A percentile compares a stretch with the other conserved stretches of the same genome.
Evolutionary conservation across 2,888 invertebrate genomes (phyloP).

Genomic region (Volucella inanis): DNA sequence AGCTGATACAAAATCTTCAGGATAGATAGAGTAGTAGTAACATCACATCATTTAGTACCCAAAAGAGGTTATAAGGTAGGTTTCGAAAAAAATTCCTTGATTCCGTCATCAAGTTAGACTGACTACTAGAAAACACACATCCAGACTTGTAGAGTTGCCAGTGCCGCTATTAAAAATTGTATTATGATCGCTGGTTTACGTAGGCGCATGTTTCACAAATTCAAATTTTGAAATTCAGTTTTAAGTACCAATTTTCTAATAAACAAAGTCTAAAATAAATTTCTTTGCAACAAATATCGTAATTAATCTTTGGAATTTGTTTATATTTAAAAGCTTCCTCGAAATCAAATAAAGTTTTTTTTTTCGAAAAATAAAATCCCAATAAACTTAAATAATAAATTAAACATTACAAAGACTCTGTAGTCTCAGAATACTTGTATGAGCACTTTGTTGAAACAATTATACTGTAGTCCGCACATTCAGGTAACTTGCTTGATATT

Average conservation of each 20-base stretch:
- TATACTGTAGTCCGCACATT: slow-evolving; percentile 14
- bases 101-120: no score
- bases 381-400: slow-evolving; percentile 14
- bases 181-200: no score
- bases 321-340: slow-evolving; percentile 11
- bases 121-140: no score
- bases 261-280: slow-evolving; percentile 27
- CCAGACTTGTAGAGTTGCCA: no score
- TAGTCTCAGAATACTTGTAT: slow-evolving; percentile 30
- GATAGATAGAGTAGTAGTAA: no score
- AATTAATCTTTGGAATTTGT: slow-evolving; percentile 29
- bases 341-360: slow-evolving; percentile 26
- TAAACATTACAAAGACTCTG: neutral
- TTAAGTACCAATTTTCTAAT: neutral
- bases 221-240: neutral
- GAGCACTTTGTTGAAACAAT: slow-evolving; percentile 29
- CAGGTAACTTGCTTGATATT: slow-evolving; percentile 10
- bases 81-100: no score
- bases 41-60: no score
- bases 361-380: slow-evolving; percentile 6
- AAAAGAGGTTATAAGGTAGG: no score
- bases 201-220: no score
- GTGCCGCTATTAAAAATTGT: no score
- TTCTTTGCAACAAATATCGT: slow-evolving; percentile 31
- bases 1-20: no score